Percentiles rank a stretch among this genome's conserved stretches.
phyloP scores from a whole-genome alignment of 2,888 invertebrate species.

The Gastracanthus pulcherrimus region DNA sequence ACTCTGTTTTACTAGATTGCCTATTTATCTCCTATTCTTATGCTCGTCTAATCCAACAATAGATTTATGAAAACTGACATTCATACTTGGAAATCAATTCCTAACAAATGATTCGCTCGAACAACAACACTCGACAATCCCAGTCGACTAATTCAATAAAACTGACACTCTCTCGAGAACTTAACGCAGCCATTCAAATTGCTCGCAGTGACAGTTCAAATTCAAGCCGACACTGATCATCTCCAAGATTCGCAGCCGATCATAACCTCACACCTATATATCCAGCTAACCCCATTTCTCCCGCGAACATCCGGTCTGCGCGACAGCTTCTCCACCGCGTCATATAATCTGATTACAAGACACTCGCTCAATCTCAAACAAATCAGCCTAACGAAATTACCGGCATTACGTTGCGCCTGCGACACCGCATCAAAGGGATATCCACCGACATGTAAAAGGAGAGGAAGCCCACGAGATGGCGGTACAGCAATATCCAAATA shows the following conservation, averaged over 20 bases:
- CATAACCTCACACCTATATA: neutral
- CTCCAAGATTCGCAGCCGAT: neutral
- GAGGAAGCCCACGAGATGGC: neutral
- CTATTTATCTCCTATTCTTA: neutral
- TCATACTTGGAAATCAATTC: neutral
- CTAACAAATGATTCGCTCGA: neutral
- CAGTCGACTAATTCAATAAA: slow-evolving; percentile 17
- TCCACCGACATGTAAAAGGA: neutral
- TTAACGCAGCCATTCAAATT: neutral
- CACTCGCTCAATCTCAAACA: neutral
- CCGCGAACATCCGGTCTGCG: neutral
- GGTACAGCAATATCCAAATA: slow-evolving; percentile 41
- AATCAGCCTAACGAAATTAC: neutral
- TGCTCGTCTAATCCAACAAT: neutral
- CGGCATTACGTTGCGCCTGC: neutral
- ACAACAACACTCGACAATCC: slow-evolving; percentile 3
- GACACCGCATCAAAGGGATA: slow-evolving; percentile 3
- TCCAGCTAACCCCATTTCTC: neutral
- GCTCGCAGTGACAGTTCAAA: neutral
- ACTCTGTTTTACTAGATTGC: neutral
- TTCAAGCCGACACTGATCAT: neutral
- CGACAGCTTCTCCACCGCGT: neutral
- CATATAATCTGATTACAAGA: neutral
- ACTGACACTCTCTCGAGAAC: neutral
- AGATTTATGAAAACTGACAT: neutral